These are phyloP conservation scores for Zeuzera pyrina DNA, from an alignment of 2,888 invertebrate genomes.

Conservation along the genomic window DNA sequence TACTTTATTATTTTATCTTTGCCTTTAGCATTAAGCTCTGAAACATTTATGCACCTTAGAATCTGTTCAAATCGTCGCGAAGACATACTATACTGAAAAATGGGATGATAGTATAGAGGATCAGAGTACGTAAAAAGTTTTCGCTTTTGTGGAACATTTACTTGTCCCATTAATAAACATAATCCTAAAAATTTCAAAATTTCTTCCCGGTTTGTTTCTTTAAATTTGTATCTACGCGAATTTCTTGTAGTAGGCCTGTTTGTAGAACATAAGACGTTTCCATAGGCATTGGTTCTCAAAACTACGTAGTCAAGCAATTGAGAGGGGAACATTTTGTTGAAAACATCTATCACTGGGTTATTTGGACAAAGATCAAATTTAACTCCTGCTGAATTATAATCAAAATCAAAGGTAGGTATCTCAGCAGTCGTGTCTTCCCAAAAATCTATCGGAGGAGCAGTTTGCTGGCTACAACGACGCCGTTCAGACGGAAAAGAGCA, in stretches of 20 bases:
- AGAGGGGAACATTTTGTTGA: conserved; percentile 3
- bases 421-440: neutral
- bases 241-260: conserved; percentile 14
- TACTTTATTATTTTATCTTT: conserved; percentile 15
- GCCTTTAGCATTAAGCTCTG: conserved; percentile 17
- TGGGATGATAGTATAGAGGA: conserved; percentile 14
- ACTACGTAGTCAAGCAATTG: conserved; percentile 12
- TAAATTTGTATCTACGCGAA: conserved; percentile 8
- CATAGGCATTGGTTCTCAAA: conserved; percentile 12
- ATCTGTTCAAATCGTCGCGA: conserved; percentile 16
- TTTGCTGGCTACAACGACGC: no score
- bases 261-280: conserved; percentile 7
- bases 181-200: conserved; percentile 11
- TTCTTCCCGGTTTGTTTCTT: conserved; percentile 6
- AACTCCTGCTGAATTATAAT: neutral
- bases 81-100: conserved; percentile 16
- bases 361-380: neutral
- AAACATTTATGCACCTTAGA: conserved; percentile 18
- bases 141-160: conserved; percentile 5
- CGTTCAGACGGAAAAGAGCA: no score
- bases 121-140: no score
- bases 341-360: neutral
- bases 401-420: neutral
- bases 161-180: conserved; percentile 9
- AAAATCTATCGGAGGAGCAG: no score